Base-by-base conservation (phyloP, 2,797 vertebrate genomes). In the Enteromius argenteus region DNA sequence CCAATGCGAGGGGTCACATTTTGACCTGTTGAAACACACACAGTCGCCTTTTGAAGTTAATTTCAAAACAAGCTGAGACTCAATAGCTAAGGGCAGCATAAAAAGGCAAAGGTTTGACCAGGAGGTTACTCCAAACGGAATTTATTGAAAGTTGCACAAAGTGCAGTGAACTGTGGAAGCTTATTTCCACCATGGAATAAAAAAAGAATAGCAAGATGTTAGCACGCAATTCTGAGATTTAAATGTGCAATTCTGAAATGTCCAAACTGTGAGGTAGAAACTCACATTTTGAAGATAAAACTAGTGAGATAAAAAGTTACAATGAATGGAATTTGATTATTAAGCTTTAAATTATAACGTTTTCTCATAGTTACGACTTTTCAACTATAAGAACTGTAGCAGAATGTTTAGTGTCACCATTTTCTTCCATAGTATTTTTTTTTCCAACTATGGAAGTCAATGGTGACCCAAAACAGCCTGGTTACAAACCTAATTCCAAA, bases 1-100 rank as follows among this genome's bases (percentile, higher is more conserved):
- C 87, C 66, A 86, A 87, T 88, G 89, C 88, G 60, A 39, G 44
- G 79, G 91, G 90, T 93, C 92, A 92, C 49, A 80, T 83, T 37
- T 19, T 77, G 56, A 85, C 77, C 85, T 86, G 88, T 91, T 88
- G 79, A 56, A 35, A 44, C 23, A 14, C 10, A 14, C 7, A 3
- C 14, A 5, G 32, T 27, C 0, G 1, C 37, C 21, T 51, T 73
- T 53, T 62, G 9, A 64, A 64, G 39, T 64, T 46, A n/a, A n/a
- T 49, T 49, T 66, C n/a, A 66, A 10, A 79, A 10, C 27, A 46
- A 64, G 19, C 15, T 8, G 2, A 11, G 37, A 21, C 39, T 77
- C 15, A 56, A 23, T 76, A 37, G 4, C 49, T 66, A 49, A 64
- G 60, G 60, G 11, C 42, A 79, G 39, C 42, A 79, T 35, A 14